phyloP scores from a whole-genome alignment of 2,888 invertebrate genomes.

The Ernsta delagoae region DNA sequence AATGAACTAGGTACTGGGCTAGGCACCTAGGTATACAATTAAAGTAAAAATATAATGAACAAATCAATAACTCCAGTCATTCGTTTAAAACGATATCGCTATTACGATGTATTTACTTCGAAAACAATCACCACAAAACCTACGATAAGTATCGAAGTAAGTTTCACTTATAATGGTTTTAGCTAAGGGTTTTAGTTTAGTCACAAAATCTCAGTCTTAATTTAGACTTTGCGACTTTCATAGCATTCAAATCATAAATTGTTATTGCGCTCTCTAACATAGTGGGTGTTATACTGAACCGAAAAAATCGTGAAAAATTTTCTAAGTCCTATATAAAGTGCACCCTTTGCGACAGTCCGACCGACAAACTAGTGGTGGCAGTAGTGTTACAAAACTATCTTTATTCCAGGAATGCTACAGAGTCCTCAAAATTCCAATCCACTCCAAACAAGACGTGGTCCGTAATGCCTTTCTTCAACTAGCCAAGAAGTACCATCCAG shows the following conservation, averaged over 20 bases:
- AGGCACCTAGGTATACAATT: background rate
- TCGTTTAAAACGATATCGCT: constrained; percentile 17
- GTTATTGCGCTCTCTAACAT: too few relatives aligned
- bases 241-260: too few relatives aligned
- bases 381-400: background rate
- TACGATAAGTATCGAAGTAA: constrained; percentile 54
- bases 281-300: too few relatives aligned
- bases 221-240: too few relatives aligned
- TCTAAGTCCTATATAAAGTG: too few relatives aligned
- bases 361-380: too few relatives aligned
- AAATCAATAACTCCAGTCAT: constrained; percentile 27
- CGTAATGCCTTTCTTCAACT: constrained; percentile 89
- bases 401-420: constrained; percentile 87
- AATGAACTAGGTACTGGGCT: background rate
- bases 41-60: constrained; percentile 34
- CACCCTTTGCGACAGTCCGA: too few relatives aligned
- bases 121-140: constrained; percentile 37
- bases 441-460: constrained; percentile 89
- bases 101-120: constrained; percentile 15
- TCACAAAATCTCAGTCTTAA: too few relatives aligned
- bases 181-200: too few relatives aligned
- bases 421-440: constrained; percentile 86
- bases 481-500: constrained; percentile 94
- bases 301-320: too few relatives aligned
- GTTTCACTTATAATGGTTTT: background rate